Base-by-base conservation (phyloP, 1,140 invertebrate genomes). In the Steinernema khuongi region DNA sequence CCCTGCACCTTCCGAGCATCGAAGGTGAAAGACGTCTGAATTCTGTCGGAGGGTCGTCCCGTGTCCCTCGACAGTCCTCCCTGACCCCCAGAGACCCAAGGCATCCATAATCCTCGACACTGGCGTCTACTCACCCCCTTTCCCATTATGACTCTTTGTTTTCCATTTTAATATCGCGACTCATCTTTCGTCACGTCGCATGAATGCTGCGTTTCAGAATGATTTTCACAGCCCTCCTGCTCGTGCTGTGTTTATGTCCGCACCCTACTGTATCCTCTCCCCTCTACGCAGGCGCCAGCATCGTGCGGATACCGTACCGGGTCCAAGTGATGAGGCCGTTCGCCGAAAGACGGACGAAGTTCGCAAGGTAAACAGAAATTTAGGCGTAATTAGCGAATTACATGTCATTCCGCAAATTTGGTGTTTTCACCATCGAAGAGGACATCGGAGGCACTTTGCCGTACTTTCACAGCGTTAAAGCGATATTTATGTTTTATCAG, bases 151-250 rank as follows among this genome's bases (percentile, higher is more conserved):
- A 11, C n/a, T 41, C 36, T 7, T 41, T 41, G 36, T n/a, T 7
- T n/a, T 41, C 7, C 7, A 7, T 41, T 41, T n/a, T n/a, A n/a
- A 41, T n/a, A n/a, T n/a, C 36, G 36, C n/a, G 36, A n/a, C 36
- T 41, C n/a, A 11, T 41, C 36, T n/a, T n/a, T 11, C 36, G n/a
- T n/a, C 7, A 11, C n/a, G n/a, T 11, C n/a, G 7, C n/a, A 7
- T 11, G n/a, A 41, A n/a, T 11, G n/a, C 36, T 41, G 36, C 50
- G 22, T 60, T 60, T 60, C 50, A 60, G 50, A 60, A 60, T 60
- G 50, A 60, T 60, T 22, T 26, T 60, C 7, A 22, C 50, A 7
- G 26, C 50, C 7, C 7, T 22, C 4, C 4, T 60, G 4, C 19
- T 60, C 50, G 7, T 22, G 19, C 26, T 60, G 14, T 60, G 7